Percentiles rank a stretch among this genome's conserved stretches.
These are phyloP conservation scores for Lasioglossum oenotherae DNA, from an alignment of 2,888 invertebrate genomes.

Conservation along the genomic window DNA sequence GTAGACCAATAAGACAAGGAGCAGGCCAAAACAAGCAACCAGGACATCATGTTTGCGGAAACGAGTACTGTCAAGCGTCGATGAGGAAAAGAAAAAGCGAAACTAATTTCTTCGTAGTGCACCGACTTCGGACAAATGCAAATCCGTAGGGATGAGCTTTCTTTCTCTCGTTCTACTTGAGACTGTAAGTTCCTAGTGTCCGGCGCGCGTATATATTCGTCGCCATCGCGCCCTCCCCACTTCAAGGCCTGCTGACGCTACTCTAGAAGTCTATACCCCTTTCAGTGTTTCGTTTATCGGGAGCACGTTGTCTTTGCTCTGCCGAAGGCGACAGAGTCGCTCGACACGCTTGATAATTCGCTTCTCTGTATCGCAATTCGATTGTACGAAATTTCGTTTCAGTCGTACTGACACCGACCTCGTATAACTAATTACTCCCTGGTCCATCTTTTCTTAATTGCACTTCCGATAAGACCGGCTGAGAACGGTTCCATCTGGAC, in stretches of 20 bases:
- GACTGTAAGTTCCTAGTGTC: constrained; percentile 40
- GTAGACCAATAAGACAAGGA: neutral
- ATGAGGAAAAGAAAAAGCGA: neutral
- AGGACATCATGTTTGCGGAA: constrained; percentile 23
- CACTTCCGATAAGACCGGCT: neutral
- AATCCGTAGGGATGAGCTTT: neutral
- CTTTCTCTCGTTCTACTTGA: constrained; percentile 38
- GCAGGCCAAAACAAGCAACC: constrained; percentile 2
- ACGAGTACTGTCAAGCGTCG: neutral
- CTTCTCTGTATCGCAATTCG: constrained; percentile 7
- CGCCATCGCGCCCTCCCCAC: constrained; percentile 20
- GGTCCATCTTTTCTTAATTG: neutral
- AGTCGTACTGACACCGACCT: neutral
- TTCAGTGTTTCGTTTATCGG: constrained; percentile 37
- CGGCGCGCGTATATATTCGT: constrained; percentile 52
- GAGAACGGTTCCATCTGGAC: neutral
- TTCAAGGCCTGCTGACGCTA: constrained; percentile 22
- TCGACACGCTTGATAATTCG: constrained; percentile 10
- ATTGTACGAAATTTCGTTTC: neutral
- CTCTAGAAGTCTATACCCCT: constrained; percentile 41
- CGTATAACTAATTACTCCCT: neutral
- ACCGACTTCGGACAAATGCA: neutral
- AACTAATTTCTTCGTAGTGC: neutral
- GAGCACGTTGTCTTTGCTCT: constrained; percentile 16
- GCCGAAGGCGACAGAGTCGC: neutral